Evolutionary conservation across 2,888 invertebrate species (phyloP), one percentile per base, ranked within the genome.

Genomic region (Caenorhabditis sp.): DNA sequence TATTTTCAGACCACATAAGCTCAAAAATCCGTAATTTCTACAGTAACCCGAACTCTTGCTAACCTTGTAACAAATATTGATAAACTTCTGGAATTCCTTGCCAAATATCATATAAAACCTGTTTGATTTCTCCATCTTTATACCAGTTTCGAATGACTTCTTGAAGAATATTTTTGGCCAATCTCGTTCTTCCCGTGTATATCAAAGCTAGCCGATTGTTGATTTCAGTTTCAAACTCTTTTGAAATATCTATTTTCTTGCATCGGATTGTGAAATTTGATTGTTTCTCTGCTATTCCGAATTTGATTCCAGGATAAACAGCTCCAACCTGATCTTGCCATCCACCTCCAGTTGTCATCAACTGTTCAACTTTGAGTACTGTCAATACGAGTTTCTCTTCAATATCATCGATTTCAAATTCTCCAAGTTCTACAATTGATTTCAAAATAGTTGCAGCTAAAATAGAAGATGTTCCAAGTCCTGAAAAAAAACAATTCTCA

Each of bases 381-480:
- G 67, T 72, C 24, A 62, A 58, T 8, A 67, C 59, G 14, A 66
- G 58, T 31, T 65, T 60, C 37, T 65, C 63, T 14, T 63, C 54
- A 3, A 63, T 0, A 0, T 23, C 1, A 8, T 43, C 60, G 8
- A 36, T 53, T 1, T 58, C 31, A 17, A 61, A 50, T 8, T 26
- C 27, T 58, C 27, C 66, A 23, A 73, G 1, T 3, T 53, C 62
- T 19, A 36, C 50, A 14, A 91, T 69, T 1, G 88, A 89, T 55
- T 89, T 89, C 69, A 91, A 81, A 21, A 91, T 86, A 49, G 89
- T 89, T 12, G 89, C 90, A 1, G 90, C 89, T 62, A 91, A 81
- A 66, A 91, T 91, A 75, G 90, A 90, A 83, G 91, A 91, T n/a
- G 91, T 90, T 8, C 91, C 91, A 73, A 91, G 84, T 5, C 91